phyloP scores from a whole-genome alignment of 2,113 vertebrate genomes.

The Bungarus multicinctus region DNA sequence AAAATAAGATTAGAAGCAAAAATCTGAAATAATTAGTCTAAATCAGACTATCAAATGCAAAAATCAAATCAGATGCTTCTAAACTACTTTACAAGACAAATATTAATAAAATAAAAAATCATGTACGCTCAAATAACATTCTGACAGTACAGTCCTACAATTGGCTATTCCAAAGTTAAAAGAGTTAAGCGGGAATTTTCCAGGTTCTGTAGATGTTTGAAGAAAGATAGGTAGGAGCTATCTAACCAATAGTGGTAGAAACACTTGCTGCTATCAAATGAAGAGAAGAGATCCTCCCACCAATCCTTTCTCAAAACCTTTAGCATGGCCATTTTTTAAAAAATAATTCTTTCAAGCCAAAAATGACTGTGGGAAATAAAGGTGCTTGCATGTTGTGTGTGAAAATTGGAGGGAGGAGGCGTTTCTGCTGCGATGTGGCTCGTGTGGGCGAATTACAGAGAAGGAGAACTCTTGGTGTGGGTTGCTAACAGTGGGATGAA shows the following conservation, averaged over 20 bases:
- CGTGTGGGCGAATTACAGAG: slow-evolving; percentile 2
- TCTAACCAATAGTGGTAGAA: neutral
- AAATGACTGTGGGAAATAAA: neutral
- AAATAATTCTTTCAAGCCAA: neutral
- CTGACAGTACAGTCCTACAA: neutral
- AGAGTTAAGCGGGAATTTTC: neutral
- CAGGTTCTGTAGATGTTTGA: neutral
- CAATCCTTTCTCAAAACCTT: neutral
- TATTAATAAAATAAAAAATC: neutral
- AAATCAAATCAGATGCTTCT: neutral
- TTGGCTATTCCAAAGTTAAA: neutral
- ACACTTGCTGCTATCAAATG: neutral
- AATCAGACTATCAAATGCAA: neutral
- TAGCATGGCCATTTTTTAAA: neutral
- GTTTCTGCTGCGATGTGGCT: accelerated
- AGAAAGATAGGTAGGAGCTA: neutral
- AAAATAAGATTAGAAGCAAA: neutral
- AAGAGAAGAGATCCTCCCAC: neutral
- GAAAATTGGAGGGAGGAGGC: neutral
- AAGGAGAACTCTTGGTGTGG: neutral
- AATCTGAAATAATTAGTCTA: neutral
- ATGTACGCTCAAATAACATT: too few relatives aligned
- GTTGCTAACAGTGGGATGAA: neutral
- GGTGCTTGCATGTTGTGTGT: neutral
- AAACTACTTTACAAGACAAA: neutral